Evolutionary conservation across 2,888 invertebrate genomes (phyloP), one percentile per base, ranked within the genome.

Genomic region (Lobophora halterata): DNA sequence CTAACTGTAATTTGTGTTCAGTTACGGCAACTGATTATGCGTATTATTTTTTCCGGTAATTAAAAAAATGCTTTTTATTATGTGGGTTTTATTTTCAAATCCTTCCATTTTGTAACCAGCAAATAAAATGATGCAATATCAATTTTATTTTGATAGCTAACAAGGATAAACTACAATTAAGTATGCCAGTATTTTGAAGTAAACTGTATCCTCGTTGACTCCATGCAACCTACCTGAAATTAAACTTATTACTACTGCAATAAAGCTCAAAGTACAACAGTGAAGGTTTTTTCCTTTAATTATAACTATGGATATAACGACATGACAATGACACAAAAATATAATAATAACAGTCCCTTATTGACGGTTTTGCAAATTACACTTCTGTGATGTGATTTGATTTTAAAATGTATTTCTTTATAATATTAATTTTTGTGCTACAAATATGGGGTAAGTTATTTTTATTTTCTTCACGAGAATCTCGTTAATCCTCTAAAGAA

Each of bases 371-470:
- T 19, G 7, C 14, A 13, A 11, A 6, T 19, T 12, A 16, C 16
- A 27, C 16, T 6, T 18, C 7, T n/a, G 29, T 37, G 10, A 29
- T 43, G 24, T 9, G 6, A 13, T 13, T 17, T 25, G 2, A 14
- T 14, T 3, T 10, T 4, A 38, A 37, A 37, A 43, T 43, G 43
- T 13, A 29, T 14, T 5, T 14, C 1, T 26, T 5, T 18, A 18
- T 29, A n/a, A 1, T 43, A 18, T 21, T 38, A 10, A 6, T 43
- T 10, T 18, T 43, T 6, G 43, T 34, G 25, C 3, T 26, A 14
- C 37, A 43, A 30, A 26, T 43, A 21, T 33, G 25, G 14, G 18
- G 43, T 43, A 18, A 43, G 43, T 42, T 3, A 5, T 14, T 3
- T 14, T 14, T 14, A 32, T 8, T 26, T 11, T 2, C 18, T n/a